These are phyloP conservation scores for Lithobates pipiens DNA, from an alignment of 2,797 vertebrate genomes.

Conservation along the genomic window DNA sequence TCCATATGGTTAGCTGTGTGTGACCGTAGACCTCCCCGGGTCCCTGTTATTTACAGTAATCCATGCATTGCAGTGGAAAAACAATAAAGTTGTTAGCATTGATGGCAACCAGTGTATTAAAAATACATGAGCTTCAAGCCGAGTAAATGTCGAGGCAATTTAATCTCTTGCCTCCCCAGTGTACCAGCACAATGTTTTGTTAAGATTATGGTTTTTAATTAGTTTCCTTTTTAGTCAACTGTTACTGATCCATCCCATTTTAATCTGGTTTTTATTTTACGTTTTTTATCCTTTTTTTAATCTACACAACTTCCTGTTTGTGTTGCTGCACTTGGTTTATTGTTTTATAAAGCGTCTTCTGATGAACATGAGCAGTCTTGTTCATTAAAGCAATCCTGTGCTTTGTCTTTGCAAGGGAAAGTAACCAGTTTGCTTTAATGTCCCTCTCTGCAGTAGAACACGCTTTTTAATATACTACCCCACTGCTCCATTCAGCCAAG, in stretches of 20 bases:
- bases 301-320: neutral
- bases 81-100: neutral
- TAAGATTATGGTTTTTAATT: neutral
- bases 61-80: neutral
- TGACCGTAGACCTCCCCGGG: neutral
- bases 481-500: too few relatives aligned
- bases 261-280: neutral
- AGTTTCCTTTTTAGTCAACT: neutral
- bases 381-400: neutral
- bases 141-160: neutral
- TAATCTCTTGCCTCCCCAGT: neutral
- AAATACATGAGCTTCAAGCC: slow-evolving; percentile 2
- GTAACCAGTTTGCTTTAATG: neutral
- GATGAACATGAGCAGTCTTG: neutral
- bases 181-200: neutral
- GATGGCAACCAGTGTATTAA: neutral
- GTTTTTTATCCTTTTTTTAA: too few relatives aligned
- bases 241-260: slow-evolving; percentile 1
- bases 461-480: too few relatives aligned
- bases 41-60: neutral
- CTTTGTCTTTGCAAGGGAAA: neutral
- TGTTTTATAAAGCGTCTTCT: neutral
- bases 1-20: slow-evolving; percentile 4
- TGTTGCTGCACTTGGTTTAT: neutral
- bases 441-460: too few relatives aligned